These are phyloP conservation scores for Chanos chanos DNA, from an alignment of 2,797 vertebrate genomes.

Conservation along the genomic window DNA sequence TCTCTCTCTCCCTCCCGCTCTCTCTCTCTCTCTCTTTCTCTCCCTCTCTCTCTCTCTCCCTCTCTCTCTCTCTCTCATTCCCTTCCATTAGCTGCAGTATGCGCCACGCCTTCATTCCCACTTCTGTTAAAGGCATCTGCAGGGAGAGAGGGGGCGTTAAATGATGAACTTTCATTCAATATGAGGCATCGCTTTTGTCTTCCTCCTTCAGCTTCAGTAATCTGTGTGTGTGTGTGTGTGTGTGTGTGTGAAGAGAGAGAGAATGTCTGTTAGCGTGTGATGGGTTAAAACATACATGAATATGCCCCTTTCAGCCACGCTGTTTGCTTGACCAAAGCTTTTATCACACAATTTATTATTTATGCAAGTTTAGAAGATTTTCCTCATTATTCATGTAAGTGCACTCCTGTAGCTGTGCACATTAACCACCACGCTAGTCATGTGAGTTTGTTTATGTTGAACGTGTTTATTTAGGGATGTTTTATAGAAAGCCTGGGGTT, in stretches of 20 bases:
- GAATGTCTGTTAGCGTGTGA: conserved; percentile 5
- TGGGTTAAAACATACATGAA: conserved; percentile 14
- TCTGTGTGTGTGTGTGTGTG: conserved; percentile 7
- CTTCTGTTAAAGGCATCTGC: background rate
- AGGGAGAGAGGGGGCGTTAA: background rate
- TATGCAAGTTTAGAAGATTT: conserved; percentile 43
- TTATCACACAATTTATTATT: conserved; percentile 51
- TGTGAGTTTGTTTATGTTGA: background rate
- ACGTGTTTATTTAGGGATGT: conserved; percentile 7
- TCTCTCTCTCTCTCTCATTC: background rate
- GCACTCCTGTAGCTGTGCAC: background rate
- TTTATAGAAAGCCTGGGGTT: too few species aligned
- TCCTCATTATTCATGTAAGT: conserved; percentile 15
- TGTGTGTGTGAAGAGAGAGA: conserved; percentile 38
- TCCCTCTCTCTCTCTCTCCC: background rate
- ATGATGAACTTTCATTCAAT: conserved; percentile 15
- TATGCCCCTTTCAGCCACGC: conserved; percentile 25
- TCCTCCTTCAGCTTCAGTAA: background rate
- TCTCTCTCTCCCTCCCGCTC: background rate
- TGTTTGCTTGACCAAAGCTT: conserved; percentile 25
- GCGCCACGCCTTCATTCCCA: conserved; percentile 4
- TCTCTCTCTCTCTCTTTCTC: background rate
- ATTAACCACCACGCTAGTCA: background rate
- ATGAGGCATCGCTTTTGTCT: conserved; percentile 12
- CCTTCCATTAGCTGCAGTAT: background rate